phyloP scores from a whole-genome alignment of 2,797 vertebrate species.

The Sciurus carolinensis region DNA sequence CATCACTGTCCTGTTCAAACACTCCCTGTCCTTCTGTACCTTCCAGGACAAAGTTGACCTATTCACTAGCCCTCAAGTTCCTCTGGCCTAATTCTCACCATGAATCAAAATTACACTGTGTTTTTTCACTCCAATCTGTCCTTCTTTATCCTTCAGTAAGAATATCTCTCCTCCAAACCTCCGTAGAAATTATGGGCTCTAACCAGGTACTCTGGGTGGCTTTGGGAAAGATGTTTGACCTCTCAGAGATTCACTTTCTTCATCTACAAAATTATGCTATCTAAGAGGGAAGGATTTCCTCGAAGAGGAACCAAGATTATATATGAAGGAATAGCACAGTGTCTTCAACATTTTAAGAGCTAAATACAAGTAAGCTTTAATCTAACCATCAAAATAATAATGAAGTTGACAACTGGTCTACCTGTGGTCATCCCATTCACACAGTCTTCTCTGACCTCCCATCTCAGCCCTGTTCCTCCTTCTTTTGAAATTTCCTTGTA shows the following conservation, averaged over 20 bases:
- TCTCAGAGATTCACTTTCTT: neutral
- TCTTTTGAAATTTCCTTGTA: neutral
- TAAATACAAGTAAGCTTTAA: neutral
- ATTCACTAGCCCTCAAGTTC: neutral
- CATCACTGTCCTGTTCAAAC: neutral
- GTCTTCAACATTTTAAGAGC: neutral
- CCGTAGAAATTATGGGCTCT: neutral
- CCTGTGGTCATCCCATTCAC: neutral
- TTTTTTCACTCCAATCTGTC: neutral
- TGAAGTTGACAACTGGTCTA: neutral
- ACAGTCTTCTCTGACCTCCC: neutral
- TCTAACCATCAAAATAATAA: neutral
- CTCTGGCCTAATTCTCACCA: neutral
- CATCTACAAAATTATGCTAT: slow-evolving; percentile 24
- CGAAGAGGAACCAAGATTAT: slow-evolving; percentile 3
- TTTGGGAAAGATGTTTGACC: neutral
- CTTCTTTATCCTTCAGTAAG: neutral
- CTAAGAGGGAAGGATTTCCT: neutral
- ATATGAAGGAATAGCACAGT: neutral
- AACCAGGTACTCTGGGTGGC: neutral
- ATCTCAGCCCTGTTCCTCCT: neutral
- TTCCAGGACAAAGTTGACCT: neutral
- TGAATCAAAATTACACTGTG: neutral
- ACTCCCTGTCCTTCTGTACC: neutral
- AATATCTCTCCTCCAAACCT: neutral